Conservation (phyloP, 2,797 vertebrate species). For the Pelobates cultripes region DNA sequence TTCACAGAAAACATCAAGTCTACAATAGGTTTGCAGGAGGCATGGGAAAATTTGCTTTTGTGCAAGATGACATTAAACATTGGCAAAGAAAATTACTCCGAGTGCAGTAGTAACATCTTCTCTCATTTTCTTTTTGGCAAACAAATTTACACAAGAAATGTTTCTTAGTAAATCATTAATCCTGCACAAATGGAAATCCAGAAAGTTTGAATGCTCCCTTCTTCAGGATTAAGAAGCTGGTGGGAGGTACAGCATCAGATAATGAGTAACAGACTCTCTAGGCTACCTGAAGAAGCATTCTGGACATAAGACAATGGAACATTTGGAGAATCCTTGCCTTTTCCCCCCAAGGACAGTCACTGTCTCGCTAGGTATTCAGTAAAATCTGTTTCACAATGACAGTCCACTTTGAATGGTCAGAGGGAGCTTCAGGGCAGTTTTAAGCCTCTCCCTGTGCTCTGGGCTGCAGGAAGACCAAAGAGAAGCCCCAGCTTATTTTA, state of each 20-base stretch:
- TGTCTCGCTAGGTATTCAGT: constrained; percentile 32
- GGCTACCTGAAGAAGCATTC: constrained; percentile 32
- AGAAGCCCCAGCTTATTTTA: constrained; percentile 13
- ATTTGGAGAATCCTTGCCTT: constrained; percentile 3
- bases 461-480: constrained; percentile 32
- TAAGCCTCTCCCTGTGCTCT: not conserved
- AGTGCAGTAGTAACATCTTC: too few species aligned
- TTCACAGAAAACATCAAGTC: too few species aligned
- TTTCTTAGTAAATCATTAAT: constrained; percentile 33
- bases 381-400: not conserved
- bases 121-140: too few species aligned
- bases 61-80: too few species aligned
- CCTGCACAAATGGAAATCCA: constrained; percentile 40
- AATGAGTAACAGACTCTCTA: constrained; percentile 40
- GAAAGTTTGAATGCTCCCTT: constrained; percentile 39
- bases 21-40: too few species aligned
- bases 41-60: too few species aligned
- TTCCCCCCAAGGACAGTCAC: constrained; percentile 7
- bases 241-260: constrained; percentile 41
- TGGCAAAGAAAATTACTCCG: too few species aligned
- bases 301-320: constrained; percentile 31
- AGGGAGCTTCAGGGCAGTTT: constrained; percentile 11
- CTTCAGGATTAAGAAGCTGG: constrained; percentile 38
- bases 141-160: too few species aligned
- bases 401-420: not conserved